Conservation (phyloP, 2,888 invertebrate genomes). For the Drosophila fulvimacula region DNA sequence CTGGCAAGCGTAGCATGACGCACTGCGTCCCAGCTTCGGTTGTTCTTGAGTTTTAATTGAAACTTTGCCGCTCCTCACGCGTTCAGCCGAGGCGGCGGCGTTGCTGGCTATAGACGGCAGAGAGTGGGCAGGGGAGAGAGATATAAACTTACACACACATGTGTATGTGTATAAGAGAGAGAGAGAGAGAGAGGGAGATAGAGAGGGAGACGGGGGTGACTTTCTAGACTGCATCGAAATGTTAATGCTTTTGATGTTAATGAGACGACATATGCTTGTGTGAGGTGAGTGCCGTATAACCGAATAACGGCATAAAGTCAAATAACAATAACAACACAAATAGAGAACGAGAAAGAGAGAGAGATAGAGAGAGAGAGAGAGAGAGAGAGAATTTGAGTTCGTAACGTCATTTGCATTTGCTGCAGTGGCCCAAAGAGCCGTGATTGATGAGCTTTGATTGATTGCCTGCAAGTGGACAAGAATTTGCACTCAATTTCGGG, state of each 20-base stretch:
- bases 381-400: too few relatives aligned
- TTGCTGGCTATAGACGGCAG: slow-evolving; percentile 15
- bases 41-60: slow-evolving; percentile 66
- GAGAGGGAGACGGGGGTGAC: slow-evolving; percentile 7
- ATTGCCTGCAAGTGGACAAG: slow-evolving; percentile 37
- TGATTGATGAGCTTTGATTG: slow-evolving; percentile 44
- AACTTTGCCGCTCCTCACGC: slow-evolving; percentile 68
- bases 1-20: slow-evolving; percentile 64
- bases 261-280: slow-evolving; percentile 35
- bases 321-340: too few relatives aligned
- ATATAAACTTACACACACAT: neutral
- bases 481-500: slow-evolving; percentile 30
- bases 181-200: neutral
- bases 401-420: neutral
- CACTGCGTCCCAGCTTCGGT: slow-evolving; percentile 47
- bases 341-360: too few relatives aligned
- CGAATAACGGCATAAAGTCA: slow-evolving; percentile 8
- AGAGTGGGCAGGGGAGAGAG: neutral
- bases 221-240: slow-evolving; percentile 57
- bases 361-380: too few relatives aligned
- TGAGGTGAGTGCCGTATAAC: neutral
- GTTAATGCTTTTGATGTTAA: slow-evolving; percentile 53
- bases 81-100: slow-evolving; percentile 54
- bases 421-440: slow-evolving; percentile 13
- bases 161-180: neutral